These are phyloP conservation scores for Sphaerolaimus hirsutus DNA, from an alignment of 2,888 invertebrate genomes.

Conservation along the genomic window DNA sequence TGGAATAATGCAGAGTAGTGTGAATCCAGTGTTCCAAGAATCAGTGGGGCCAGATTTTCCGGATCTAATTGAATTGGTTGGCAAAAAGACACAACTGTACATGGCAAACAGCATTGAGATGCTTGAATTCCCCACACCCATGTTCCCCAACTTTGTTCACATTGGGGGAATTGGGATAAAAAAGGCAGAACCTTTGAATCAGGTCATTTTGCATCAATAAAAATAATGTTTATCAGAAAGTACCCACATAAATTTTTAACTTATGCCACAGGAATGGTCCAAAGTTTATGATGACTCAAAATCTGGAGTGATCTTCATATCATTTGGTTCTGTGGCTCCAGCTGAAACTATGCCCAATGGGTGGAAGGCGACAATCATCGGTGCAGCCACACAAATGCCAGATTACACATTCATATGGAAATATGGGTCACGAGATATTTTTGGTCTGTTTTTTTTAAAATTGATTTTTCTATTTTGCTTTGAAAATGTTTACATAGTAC, in stretches of 20 bases:
- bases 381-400: slow-evolving; percentile 2
- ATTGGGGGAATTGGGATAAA: no score
- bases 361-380: slow-evolving; percentile 1
- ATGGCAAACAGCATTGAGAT: slow-evolving; percentile 14
- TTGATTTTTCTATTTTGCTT: no score
- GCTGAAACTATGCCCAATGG: neutral
- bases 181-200: no score
- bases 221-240: no score
- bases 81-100: slow-evolving; percentile 5
- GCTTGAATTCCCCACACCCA: slow-evolving; percentile 14
- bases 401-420: slow-evolving; percentile 3
- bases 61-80: neutral
- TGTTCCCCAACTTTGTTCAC: slow-evolving; percentile 14
- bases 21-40: no score
- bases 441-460: no score
- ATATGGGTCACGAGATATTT: neutral
- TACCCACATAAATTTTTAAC: no score
- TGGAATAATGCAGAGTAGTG: no score
- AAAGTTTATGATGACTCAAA: no score
- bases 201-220: no score
- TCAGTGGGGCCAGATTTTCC: neutral
- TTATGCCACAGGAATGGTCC: no score
- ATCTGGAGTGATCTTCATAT: slow-evolving; percentile 2
- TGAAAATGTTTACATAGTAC: no score
- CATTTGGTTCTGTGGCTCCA: slow-evolving; percentile 1